Percentiles rank a stretch among this genome's conserved stretches.
Evolutionary conservation across 2,113 vertebrate genomes (phyloP).

Genomic region (Stigmatopora argus): DNA sequence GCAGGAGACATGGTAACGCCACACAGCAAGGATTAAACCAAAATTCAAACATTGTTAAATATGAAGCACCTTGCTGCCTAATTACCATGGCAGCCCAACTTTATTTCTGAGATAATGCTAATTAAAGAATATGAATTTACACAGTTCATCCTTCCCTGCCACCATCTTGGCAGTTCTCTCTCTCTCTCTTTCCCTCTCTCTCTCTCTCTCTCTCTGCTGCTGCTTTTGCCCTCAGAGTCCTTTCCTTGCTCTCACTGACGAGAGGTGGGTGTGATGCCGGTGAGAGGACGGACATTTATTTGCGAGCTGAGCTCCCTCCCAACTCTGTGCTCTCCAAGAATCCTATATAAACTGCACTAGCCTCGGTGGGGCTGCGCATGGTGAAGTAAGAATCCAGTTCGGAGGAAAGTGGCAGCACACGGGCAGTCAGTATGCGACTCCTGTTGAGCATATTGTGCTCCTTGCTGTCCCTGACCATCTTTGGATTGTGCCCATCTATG

Average conservation of each 20-base stretch:
- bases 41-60: not conserved
- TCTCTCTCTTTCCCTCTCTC: conserved; percentile 34
- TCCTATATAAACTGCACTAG: conserved; percentile 6
- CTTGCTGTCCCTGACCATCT: conserved; percentile 75
- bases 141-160: not conserved
- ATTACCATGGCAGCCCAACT: too few species aligned
- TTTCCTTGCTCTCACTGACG: conserved; percentile 4
- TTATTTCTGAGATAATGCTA: too few species aligned
- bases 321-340: conserved; percentile 27
- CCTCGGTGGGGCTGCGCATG: conserved; percentile 21
- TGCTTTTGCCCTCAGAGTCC: conserved; percentile 21
- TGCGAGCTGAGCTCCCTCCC: conserved; percentile 37
- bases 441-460: conserved; percentile 75
- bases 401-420: conserved; percentile 62
- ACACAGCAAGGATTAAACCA: not conserved
- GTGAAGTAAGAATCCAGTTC: conserved; percentile 45
- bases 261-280: conserved; percentile 49
- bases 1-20: not conserved
- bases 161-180: not conserved
- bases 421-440: conserved; percentile 80
- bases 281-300: conserved; percentile 22
- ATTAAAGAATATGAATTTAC: too few species aligned
- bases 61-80: too few species aligned
- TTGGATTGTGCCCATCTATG: conserved; percentile 83
- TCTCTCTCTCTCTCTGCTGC: conserved; percentile 30